Evolutionary conservation across 2,113 vertebrate species (phyloP).

Genomic region (Noturus placidus): DNA sequence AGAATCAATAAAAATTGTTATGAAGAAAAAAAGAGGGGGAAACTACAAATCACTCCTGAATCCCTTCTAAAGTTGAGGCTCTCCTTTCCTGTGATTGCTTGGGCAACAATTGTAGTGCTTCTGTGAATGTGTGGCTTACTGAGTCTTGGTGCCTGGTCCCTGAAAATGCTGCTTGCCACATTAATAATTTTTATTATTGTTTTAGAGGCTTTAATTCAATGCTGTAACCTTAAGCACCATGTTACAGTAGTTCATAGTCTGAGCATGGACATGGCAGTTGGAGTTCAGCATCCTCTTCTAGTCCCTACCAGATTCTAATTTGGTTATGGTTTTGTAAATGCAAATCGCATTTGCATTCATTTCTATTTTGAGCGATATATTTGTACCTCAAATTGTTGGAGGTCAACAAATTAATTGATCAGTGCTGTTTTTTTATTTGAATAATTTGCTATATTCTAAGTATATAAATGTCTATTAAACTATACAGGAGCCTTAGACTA

Average conservation of each 20-base stretch:
- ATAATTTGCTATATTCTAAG: neutral
- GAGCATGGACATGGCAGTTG: slow-evolving; percentile 18
- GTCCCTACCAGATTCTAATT: neutral
- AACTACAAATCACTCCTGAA: too few species aligned
- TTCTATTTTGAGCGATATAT: slow-evolving; percentile 7
- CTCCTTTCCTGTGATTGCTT: too few species aligned
- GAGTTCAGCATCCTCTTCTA: neutral
- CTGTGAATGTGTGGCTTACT: too few species aligned
- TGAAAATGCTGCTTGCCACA: too few species aligned
- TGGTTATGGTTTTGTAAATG: slow-evolving; percentile 31
- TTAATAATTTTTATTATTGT: neutral
- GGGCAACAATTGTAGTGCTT: too few species aligned
- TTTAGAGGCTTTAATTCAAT: neutral
- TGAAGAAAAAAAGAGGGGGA: too few species aligned
- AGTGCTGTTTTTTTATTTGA: neutral
- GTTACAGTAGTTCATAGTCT: neutral
- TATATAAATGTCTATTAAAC: neutral
- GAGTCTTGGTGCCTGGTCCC: too few species aligned
- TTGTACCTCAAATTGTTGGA: neutral
- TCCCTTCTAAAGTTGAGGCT: too few species aligned
- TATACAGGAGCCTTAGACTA: neutral
- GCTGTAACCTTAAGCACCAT: neutral
- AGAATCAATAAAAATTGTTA: too few species aligned
- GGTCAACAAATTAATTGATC: neutral
- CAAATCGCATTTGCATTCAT: neutral